Evolutionary conservation across 2,888 invertebrate genomes (phyloP), one percentile per base, ranked within the genome.

Genomic region (Ferdinandea cuprea): DNA sequence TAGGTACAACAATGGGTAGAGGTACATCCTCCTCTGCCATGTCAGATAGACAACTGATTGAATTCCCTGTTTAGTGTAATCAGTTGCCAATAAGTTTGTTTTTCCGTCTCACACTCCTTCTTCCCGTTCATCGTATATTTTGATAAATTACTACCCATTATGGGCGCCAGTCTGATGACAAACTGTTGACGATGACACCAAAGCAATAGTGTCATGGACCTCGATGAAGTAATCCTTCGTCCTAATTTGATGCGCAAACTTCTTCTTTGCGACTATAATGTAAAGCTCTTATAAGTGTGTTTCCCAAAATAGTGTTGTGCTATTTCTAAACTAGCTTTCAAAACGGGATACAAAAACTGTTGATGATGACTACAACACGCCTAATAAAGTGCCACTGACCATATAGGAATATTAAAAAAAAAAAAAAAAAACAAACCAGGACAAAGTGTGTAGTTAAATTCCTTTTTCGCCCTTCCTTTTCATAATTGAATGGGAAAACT

Each of bases 151-250:
- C 25, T 25, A 25, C 5, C 1, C 25, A 25, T 28, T 32, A 48
- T 30, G 30, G 42, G 59, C 59, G 71, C 59, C 59, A 32, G 30
- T 19, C 25, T 48, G 50, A 19, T 58, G 58, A 13, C 32, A 61
- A 15, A 13, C 42, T 61, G 32, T 3, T 68, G 21, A 58, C 50
- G 17, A 65, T 65, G 63, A 58, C 50, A 44, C 32, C 17, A 44
- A 50, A 42, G 5, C 3, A 3, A 25, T 7, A 25, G n/a, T 48
- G 21, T 48, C 58, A 7, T 35, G 30, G 32, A 56, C 56, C 46
- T 52, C 68, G 21, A 77, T 61, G 71, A 63, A 69, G 56, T 32
- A 40, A 63, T 56, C 21, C 61, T 35, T 30, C 44, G 65, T 72
- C 48, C 30, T 58, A 25, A 25, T 25, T 25, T 5, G 5, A 25